A percentile compares a stretch with the other conserved stretches of the same genome.
phyloP scores from a whole-genome alignment of 2,888 invertebrate genomes.

The Pyralis farinalis region DNA sequence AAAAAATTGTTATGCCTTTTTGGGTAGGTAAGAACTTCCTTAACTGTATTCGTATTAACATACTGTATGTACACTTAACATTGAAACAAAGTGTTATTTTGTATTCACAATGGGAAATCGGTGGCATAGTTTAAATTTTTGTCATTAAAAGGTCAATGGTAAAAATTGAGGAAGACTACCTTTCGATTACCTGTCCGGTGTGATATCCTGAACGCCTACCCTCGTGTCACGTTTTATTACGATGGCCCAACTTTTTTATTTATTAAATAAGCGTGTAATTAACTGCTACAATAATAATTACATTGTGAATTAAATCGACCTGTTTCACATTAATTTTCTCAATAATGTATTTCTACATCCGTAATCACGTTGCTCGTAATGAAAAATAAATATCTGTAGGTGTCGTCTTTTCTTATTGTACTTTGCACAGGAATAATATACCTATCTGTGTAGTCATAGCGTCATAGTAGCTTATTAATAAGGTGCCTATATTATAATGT shows the following conservation, averaged over 20 bases:
- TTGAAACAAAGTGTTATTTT: slow-evolving; percentile 6
- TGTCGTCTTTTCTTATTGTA: no score
- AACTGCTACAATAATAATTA: neutral
- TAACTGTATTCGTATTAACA: no score
- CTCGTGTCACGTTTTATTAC: neutral
- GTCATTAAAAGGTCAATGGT: slow-evolving; percentile 3
- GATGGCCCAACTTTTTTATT: slow-evolving; percentile 5
- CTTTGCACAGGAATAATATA: no score
- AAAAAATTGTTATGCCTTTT: no score
- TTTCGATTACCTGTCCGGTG: neutral
- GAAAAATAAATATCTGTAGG: no score
- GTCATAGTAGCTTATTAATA: no score
- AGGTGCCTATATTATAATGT: no score
- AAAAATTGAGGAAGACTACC: slow-evolving; percentile 5
- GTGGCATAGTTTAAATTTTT: slow-evolving; percentile 8
- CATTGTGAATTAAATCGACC: neutral
- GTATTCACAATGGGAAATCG: slow-evolving; percentile 5
- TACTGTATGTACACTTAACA: no score
- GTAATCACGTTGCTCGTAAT: no score
- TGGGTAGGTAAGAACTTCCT: no score
- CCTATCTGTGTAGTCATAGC: no score
- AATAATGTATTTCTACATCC: neutral
- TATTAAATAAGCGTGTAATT: neutral
- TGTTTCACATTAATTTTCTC: neutral
- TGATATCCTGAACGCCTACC: slow-evolving; percentile 10